Percentiles rank a stretch among this genome's conserved stretches.
Conservation (phyloP, 2,888 invertebrate species). For the Neria commutata region DNA sequence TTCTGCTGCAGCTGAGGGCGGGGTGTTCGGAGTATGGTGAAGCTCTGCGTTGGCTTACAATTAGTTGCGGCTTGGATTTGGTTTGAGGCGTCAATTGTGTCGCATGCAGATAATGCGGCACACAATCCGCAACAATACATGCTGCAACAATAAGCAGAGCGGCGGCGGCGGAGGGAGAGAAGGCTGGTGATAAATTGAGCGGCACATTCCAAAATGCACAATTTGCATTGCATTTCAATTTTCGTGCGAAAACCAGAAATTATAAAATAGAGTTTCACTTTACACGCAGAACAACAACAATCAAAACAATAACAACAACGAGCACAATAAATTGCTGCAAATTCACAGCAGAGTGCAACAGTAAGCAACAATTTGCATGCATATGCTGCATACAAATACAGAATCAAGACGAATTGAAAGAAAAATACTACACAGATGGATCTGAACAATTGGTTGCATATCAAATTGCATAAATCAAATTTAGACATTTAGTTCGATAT, state of each 20-base stretch:
- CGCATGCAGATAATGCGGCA: neutral
- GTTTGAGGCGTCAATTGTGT: neutral
- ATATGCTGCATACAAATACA: constrained; percentile 24
- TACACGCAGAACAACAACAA: neutral
- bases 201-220: neutral
- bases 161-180: neutral
- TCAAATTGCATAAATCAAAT: no score
- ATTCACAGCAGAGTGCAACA: constrained; percentile 26
- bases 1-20: neutral
- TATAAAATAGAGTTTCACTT: constrained; percentile 3
- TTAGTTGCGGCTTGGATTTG: neutral
- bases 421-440: no score
- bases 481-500: no score
- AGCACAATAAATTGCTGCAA: constrained; percentile 31
- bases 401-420: neutral
- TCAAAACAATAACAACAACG: neutral
- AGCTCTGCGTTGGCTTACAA: neutral
- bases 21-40: neutral
- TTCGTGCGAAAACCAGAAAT: neutral
- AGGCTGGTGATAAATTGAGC: neutral
- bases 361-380: constrained; percentile 32
- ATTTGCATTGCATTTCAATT: neutral
- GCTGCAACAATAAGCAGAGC: neutral
- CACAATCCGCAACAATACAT: neutral
- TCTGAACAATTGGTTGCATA: no score